A percentile compares a stretch with the other conserved stretches of the same genome.
phyloP scores from a whole-genome alignment of 1,140 invertebrate species.

The Drosophila setifemur region DNA sequence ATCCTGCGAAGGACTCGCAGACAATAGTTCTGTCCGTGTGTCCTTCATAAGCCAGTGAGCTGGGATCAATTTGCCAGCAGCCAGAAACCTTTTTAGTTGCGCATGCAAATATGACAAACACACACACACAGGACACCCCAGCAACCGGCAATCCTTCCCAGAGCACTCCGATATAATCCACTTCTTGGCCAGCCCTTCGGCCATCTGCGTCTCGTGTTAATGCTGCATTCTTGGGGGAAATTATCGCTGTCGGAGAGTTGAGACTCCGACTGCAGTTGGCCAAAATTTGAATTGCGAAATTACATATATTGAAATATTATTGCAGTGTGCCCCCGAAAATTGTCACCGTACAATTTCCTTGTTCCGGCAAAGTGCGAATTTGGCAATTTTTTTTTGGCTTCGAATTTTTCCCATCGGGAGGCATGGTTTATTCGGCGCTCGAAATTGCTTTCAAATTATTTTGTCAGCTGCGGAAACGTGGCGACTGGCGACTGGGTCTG shows the following conservation, averaged over 20 bases:
- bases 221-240: conserved; percentile 77
- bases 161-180: conserved; percentile 46
- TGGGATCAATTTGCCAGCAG: conserved; percentile 80
- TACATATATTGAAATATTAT: conserved; percentile 79
- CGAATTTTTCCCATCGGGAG: not conserved
- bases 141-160: not conserved
- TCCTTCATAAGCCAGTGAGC: conserved; percentile 76
- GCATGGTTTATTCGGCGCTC: conserved; percentile 59
- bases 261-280: conserved; percentile 38
- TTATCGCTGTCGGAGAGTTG: conserved; percentile 57
- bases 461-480: conserved; percentile 67
- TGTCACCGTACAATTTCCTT: conserved; percentile 41
- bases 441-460: conserved; percentile 81
- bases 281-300: conserved; percentile 74
- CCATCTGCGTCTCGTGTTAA: conserved; percentile 74
- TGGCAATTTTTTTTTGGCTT: conserved; percentile 54
- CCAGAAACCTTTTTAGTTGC: conserved; percentile 76
- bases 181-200: conserved; percentile 50
- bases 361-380: conserved; percentile 68
- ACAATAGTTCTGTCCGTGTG: conserved; percentile 49
- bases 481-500: conserved; percentile 4
- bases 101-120: conserved; percentile 80
- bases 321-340: conserved; percentile 67
- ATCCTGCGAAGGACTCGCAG: not conserved
- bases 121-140: conserved; percentile 24